phyloP scores from a whole-genome alignment of 2,113 vertebrate genomes.

The Gopherus evgoodei region DNA sequence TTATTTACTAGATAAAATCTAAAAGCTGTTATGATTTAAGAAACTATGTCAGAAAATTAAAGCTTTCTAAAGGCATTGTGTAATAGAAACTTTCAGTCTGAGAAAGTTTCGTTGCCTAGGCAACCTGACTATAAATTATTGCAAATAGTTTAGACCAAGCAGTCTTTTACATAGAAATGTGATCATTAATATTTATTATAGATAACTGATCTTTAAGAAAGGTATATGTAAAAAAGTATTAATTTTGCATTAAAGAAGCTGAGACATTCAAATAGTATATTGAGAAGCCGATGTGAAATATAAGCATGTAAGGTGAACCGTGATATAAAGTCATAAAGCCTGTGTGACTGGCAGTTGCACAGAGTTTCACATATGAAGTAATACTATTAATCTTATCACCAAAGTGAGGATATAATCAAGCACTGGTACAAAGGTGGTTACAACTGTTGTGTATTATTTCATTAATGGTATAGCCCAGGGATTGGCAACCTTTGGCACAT shows the following conservation, averaged over 20 bases:
- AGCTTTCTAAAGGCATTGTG: not conserved
- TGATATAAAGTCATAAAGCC: not conserved
- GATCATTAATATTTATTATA: not conserved
- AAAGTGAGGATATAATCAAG: not conserved
- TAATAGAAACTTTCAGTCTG: not conserved
- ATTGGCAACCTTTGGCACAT: no score
- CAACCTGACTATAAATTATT: not conserved
- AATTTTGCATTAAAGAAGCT: not conserved
- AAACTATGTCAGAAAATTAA: not conserved
- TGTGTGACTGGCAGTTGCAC: not conserved
- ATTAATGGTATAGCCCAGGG: not conserved
- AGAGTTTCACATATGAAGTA: not conserved
- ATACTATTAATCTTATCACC: not conserved
- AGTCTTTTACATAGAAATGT: not conserved
- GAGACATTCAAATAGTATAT: not conserved
- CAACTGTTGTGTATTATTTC: not conserved
- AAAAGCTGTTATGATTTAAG: not conserved
- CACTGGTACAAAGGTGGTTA: not conserved
- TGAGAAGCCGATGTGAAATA: not conserved
- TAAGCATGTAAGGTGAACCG: not conserved
- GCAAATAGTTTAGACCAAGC: not conserved
- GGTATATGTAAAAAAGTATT: not conserved
- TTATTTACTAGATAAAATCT: not conserved
- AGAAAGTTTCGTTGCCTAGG: not conserved
- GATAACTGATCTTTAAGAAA: not conserved